Base-by-base conservation (phyloP, 2,888 invertebrate species). In the Galeopsomyia nigrocyanea region DNA sequence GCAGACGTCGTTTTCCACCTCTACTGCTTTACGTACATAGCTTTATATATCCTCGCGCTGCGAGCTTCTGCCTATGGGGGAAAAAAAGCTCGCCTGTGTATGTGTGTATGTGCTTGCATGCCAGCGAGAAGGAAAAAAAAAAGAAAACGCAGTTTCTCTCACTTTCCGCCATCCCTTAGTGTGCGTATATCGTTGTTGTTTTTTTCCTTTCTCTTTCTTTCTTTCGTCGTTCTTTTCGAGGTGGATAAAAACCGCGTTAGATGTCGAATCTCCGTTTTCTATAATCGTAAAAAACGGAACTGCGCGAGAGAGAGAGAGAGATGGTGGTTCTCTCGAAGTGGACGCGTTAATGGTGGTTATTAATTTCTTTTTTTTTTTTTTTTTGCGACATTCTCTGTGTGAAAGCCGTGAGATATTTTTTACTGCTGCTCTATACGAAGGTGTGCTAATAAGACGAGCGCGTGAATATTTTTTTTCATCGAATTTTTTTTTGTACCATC, bases 251-350 rank as follows among this genome's bases (percentile, higher is more conserved):
- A 60, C 53, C 39, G 46, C 58, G 57, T 66, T 67, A 66, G 67
- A 47, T 60, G 67, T 67, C 55, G 63, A 49, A 21, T 67, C 49
- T 21, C 31, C 50, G 46, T 14, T 66, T 63, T 64, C 57, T 55
- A 70, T 64, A 67, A 68, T 64, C 70, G n/a, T 71, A 63, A 64
- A 70, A 64, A 71, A 46, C 31, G 58, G 63, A 39, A 65, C 39
- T 39, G 39, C 7, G 19, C 19, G 31, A 26, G 26, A 26, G 5
- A n/a, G n/a, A n/a, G n/a, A n/a, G n/a, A n/a, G n/a, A n/a, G n/a
- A n/a, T n/a, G n/a, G n/a, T n/a, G n/a, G n/a, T n/a, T n/a, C 63
- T 57, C 56, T 31, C 22, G n/a, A 26, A 51, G 62, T 57, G 63
- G 47, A 55, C 46, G n/a, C 31, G 50, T 56, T n/a, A 73, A 73